Percentiles rank a stretch among this genome's conserved stretches.
Conservation (phyloP, 2,797 vertebrate species). For the Anabas testudineus region DNA sequence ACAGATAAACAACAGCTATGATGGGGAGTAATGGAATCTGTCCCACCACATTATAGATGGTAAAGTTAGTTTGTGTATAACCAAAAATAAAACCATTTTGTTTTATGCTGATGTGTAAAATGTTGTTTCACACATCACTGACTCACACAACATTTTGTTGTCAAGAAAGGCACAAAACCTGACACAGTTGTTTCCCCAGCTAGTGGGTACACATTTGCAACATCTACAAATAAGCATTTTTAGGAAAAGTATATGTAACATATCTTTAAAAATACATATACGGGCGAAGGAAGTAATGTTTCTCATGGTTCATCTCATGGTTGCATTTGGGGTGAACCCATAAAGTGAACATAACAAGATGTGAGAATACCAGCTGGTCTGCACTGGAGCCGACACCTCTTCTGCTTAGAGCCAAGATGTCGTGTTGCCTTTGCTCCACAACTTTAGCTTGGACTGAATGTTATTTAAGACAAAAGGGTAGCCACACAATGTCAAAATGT, state of each 20-base stretch:
- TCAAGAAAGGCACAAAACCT: neutral
- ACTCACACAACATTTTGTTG: neutral
- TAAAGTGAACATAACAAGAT: too few relatives aligned
- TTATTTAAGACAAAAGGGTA: too few relatives aligned
- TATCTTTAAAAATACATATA: neutral
- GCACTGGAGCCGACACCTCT: too few relatives aligned
- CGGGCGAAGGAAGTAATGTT: neutral
- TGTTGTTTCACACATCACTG: neutral
- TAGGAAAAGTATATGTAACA: too few relatives aligned
- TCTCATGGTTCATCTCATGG: neutral
- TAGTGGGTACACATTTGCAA: neutral
- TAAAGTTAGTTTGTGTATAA: neutral
- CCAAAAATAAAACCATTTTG: neutral
- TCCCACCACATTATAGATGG: constrained; percentile 8
- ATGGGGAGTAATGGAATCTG: constrained; percentile 36
- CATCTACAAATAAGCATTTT: neutral
- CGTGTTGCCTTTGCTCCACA: too few relatives aligned
- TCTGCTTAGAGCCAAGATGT: too few relatives aligned
- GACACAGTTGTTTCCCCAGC: neutral
- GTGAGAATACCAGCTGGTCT: too few relatives aligned
- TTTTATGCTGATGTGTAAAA: neutral
- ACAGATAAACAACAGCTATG: constrained; percentile 14
- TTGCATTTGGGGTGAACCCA: too few relatives aligned
- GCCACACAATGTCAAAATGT: too few relatives aligned
- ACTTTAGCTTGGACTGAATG: too few relatives aligned